These are phyloP conservation scores for Proterorhinus semilunaris DNA, from an alignment of 2,113 vertebrate species.

Conservation along the genomic window DNA sequence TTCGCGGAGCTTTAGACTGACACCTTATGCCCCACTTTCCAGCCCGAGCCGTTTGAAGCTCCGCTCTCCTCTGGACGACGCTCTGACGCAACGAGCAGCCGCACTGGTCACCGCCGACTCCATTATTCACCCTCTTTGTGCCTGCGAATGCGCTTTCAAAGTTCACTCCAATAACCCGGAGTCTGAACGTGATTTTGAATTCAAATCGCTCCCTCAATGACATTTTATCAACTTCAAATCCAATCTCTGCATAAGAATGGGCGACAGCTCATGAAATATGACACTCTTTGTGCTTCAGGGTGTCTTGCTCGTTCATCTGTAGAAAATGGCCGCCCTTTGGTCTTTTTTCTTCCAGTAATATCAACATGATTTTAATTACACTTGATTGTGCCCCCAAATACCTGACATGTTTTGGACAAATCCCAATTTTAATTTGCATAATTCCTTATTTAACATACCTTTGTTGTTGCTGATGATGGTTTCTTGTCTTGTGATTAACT, in stretches of 20 bases:
- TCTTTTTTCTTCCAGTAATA: neutral
- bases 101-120: neutral
- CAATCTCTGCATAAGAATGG: neutral
- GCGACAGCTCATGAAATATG: neutral
- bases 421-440: too few species aligned
- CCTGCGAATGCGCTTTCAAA: neutral
- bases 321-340: neutral
- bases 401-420: neutral
- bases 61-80: neutral
- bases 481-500: neutral
- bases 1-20: neutral
- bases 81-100: neutral
- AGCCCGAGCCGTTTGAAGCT: neutral
- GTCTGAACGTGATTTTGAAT: neutral
- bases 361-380: neutral
- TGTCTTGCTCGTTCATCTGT: neutral
- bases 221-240: neutral
- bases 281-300: neutral
- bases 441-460: too few species aligned
- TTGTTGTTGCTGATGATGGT: too few species aligned
- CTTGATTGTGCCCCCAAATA: neutral
- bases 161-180: neutral
- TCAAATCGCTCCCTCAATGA: slow-evolving; percentile 1
- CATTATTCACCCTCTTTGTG: neutral
- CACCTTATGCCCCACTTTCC: neutral